Base-by-base conservation (phyloP, 1,140 invertebrate species). In the Aphaenogaster ashmeadi region DNA sequence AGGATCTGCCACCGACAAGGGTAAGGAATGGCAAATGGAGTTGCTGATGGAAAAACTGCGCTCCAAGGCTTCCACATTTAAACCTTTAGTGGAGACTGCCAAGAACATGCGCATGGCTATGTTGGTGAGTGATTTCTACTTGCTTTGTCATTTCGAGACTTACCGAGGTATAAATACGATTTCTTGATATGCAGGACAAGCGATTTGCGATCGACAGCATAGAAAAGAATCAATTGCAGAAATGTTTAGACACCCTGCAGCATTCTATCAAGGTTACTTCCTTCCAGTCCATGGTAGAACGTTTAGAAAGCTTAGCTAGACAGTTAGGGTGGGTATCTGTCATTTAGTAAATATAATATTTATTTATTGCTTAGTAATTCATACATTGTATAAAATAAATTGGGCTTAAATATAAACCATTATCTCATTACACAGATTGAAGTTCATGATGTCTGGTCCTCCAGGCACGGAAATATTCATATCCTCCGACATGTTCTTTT, bases 401-500 rank as follows among this genome's bases (percentile, higher is more conserved):
- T 11, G 50, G n/a, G 9, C 5, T 83, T 71, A 69, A 50, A 50
- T 50, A 3, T 50, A 50, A 60, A 52, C 50, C 3, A 36, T 87
- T 74, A 0, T 78, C 18, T 89, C 60, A 38, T 87, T 71, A 27
- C 15, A 90, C 93, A 98, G 97, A 13, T 96, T 98, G 90, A 98
- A 98, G 93, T 98, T 98, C 94, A 97, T 97, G 91, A 97, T 97
- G 88, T 96, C 97, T 78, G 97, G 97, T 78, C 96, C 96, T 92
- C 96, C 96, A 89, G 97, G 97, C 60, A 97, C 97, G 54, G 98
- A 98, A 93, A 96, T 98, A 87, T 99, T 99, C 92, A 99, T 99
- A 94, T 99, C 98, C 38, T 99, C 98, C 0, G 98, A 99, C 94
- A 99, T 99, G 98, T 99, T 99, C 95, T 99, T 98, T 94, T 96